Evolutionary conservation across 2,797 vertebrate species (phyloP).

Genomic region (Hydrophis major): DNA sequence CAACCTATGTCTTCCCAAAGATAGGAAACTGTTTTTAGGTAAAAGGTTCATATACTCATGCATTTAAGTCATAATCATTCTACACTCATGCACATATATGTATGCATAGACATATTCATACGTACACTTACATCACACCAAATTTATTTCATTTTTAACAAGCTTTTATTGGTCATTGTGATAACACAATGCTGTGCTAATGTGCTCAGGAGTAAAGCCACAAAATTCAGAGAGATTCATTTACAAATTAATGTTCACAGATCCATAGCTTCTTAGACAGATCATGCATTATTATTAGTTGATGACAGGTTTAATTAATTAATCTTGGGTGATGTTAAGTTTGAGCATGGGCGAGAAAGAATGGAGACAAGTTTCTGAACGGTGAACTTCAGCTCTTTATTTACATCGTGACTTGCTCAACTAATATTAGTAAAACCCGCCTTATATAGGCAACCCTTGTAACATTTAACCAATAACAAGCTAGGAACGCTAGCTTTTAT

Average conservation of each 20-base stretch:
- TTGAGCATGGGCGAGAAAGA: too few relatives aligned
- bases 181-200: neutral
- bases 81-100: neutral
- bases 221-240: neutral
- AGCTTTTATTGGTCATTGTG: neutral
- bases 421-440: too few relatives aligned
- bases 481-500: too few relatives aligned
- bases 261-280: neutral
- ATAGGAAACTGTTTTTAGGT: neutral
- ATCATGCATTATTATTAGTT: neutral
- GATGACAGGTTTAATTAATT: neutral
- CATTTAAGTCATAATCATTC: neutral
- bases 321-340: neutral
- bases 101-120: neutral
- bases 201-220: neutral
- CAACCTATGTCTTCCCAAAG: constrained; percentile 10
- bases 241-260: neutral
- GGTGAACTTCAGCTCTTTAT: too few relatives aligned
- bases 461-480: too few relatives aligned
- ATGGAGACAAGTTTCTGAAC: too few relatives aligned
- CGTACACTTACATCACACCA: neutral
- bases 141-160: neutral
- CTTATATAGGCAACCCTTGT: too few relatives aligned
- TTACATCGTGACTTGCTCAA: too few relatives aligned
- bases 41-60: neutral